These are phyloP conservation scores for Cladorhizidae sp. DNA, from an alignment of 37 sponge, comb jelly and placozoan genomes.

Conservation along the genomic window DNA sequence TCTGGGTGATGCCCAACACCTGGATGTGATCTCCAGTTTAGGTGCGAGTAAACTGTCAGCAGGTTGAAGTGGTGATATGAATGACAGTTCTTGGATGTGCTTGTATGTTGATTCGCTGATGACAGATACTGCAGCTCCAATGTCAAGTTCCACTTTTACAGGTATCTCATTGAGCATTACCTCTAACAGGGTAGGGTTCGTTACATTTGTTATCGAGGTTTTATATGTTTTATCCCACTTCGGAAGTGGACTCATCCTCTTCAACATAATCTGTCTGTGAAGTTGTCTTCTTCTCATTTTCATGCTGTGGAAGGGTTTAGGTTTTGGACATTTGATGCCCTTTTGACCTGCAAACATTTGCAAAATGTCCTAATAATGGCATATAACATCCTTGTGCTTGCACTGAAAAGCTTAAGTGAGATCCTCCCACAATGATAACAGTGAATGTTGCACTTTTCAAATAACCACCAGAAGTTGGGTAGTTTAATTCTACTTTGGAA, in stretches of 20 bases:
- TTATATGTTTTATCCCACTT: background rate
- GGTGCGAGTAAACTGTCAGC: constrained; percentile 1
- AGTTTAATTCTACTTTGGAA: too few relatives aligned
- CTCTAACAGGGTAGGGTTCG: constrained; percentile 6
- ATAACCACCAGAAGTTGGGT: too few relatives aligned
- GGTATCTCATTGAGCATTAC: constrained; percentile 7
- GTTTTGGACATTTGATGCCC: background rate
- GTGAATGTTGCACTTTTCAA: too few relatives aligned
- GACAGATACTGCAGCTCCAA: constrained; percentile 30
- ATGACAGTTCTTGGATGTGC: background rate
- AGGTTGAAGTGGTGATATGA: background rate
- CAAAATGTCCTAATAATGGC: constrained; percentile 26
- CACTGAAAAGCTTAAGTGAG: too few relatives aligned
- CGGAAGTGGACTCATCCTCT: background rate
- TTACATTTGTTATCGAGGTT: background rate
- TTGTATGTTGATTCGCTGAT: background rate
- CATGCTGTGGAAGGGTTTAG: background rate
- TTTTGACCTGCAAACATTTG: constrained; percentile 11
- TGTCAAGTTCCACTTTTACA: constrained; percentile 42
- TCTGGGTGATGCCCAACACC: constrained; percentile 17
- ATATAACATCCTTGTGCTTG: constrained; percentile 7
- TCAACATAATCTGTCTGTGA: constrained; percentile 11
- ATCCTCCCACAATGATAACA: too few relatives aligned
- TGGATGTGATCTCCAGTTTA: constrained; percentile 39
- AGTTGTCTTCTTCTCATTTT: background rate